phyloP scores from a whole-genome alignment of 2,888 invertebrate species.

The Dynastes tityus region DNA sequence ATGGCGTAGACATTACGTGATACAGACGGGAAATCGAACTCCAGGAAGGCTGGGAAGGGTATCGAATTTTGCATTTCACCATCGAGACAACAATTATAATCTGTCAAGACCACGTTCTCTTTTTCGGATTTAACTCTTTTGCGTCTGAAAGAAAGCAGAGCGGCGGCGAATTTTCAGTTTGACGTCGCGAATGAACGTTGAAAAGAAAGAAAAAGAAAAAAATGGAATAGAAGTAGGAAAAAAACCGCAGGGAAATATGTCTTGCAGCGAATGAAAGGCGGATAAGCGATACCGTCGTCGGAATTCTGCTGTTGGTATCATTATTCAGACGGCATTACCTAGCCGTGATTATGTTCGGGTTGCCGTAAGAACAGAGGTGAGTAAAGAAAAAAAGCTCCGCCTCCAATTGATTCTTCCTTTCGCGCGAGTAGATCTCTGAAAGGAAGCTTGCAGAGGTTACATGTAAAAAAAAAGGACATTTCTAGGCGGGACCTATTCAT shows the following conservation, averaged over 20 bases:
- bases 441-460: background rate
- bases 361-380: constrained; percentile 5
- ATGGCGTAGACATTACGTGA: background rate
- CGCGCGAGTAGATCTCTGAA: background rate
- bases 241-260: constrained; percentile 3
- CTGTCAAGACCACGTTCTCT: constrained; percentile 46
- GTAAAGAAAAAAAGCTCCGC: background rate
- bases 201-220: constrained; percentile 1
- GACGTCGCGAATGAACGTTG: constrained; percentile 9
- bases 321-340: constrained; percentile 33
- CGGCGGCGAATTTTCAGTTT: constrained; percentile 27
- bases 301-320: constrained; percentile 14
- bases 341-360: constrained; percentile 28
- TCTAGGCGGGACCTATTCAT: no score
- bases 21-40: constrained; percentile 29
- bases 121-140: constrained; percentile 40
- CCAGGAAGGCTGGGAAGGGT: background rate
- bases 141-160: constrained; percentile 18
- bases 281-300: constrained; percentile 32
- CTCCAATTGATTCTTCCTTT: constrained; percentile 23
- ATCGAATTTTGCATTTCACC: constrained; percentile 36
- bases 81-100: constrained; percentile 48
- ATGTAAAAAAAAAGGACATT: no score
- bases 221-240: background rate
- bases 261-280: constrained; percentile 16